These are phyloP conservation scores for Gisinianus flammeolus DNA, from an alignment of 2,888 invertebrate species.

Conservation along the genomic window DNA sequence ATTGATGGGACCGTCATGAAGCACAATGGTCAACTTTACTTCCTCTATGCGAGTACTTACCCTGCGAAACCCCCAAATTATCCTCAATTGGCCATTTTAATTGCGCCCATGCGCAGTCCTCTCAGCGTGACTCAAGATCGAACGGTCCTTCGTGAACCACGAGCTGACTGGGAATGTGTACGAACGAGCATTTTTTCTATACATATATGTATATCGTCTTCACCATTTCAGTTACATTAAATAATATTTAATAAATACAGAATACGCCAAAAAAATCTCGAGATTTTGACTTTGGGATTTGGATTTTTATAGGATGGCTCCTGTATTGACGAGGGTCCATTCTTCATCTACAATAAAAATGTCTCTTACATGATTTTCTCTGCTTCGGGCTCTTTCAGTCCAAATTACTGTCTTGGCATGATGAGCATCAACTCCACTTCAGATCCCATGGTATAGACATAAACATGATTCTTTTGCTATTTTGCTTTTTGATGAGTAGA, in stretches of 20 bases:
- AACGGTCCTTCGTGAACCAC: constrained; percentile 43
- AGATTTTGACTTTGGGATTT: too few species aligned
- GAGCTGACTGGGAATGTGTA: constrained; percentile 43
- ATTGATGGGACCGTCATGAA: constrained; percentile 51
- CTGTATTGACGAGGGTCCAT: constrained; percentile 49
- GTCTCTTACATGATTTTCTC: constrained; percentile 48
- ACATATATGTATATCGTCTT: too few species aligned
- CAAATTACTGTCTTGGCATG: constrained; percentile 48
- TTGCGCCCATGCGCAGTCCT: constrained; percentile 45
- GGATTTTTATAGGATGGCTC: too few species aligned
- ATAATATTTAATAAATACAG: too few species aligned
- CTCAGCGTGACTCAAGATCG: constrained; percentile 9
- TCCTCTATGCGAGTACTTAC: constrained; percentile 29
- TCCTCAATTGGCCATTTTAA: constrained; percentile 35
- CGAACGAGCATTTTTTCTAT: too few species aligned
- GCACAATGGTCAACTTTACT: constrained; percentile 41
- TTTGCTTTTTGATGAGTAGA: background rate
- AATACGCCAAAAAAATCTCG: too few species aligned
- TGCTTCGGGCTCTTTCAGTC: constrained; percentile 46
- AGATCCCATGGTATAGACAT: constrained; percentile 42
- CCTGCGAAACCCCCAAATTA: background rate
- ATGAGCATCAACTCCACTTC: constrained; percentile 42
- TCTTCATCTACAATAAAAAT: constrained; percentile 46
- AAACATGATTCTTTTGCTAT: background rate
- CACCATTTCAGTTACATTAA: too few species aligned